These are phyloP conservation scores for Belgica antarctica DNA, from an alignment of 2,888 invertebrate species.

Conservation along the genomic window DNA sequence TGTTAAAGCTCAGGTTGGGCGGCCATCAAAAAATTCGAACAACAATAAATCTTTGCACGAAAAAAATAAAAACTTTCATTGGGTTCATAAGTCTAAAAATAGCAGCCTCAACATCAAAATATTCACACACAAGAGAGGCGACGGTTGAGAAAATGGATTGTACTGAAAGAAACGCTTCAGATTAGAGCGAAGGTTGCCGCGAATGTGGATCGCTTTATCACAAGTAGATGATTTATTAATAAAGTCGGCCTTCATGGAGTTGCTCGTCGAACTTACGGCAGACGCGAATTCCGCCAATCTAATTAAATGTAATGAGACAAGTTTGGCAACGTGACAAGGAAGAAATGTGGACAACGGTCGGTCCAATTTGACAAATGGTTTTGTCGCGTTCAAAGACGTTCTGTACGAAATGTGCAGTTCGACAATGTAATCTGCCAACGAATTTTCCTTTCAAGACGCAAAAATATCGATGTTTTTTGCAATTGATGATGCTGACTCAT, in stretches of 20 bases:
- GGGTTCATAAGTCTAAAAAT: constrained; percentile 12
- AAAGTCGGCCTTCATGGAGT: background rate
- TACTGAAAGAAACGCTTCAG: background rate
- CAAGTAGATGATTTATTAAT: background rate
- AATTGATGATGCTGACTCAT: constrained; percentile 6
- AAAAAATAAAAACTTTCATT: background rate
- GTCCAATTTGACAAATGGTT: too few species aligned
- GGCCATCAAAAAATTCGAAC: background rate
- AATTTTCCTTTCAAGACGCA: background rate
- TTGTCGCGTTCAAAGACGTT: background rate
- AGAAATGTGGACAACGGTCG: background rate
- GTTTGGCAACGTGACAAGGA: background rate
- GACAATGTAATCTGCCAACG: background rate
- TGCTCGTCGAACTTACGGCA: background rate
- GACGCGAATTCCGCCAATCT: background rate
- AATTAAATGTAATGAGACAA: background rate
- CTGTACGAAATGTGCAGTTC: background rate
- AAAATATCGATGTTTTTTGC: background rate
- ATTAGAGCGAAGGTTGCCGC: background rate
- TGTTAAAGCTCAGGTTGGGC: background rate
- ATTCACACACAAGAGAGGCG: background rate
- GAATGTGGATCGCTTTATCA: too few species aligned
- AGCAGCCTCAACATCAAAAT: constrained; percentile 16
- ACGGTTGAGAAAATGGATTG: background rate
- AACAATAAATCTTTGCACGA: constrained; percentile 26